Evolutionary conservation across 2,888 invertebrate species (phyloP).

Genomic region (Agrilus biguttatus): DNA sequence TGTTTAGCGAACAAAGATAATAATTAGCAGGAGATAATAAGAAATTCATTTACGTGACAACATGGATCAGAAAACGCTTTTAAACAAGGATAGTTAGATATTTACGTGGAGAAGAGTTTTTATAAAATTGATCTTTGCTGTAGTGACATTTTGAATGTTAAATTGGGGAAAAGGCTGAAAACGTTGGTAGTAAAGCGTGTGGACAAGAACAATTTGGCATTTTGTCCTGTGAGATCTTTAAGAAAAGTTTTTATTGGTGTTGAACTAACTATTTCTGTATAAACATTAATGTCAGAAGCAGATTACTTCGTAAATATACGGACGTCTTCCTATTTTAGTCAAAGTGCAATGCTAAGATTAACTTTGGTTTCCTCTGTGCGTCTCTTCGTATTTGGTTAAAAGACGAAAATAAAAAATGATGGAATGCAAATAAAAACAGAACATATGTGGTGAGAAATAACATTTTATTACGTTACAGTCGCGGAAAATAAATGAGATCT

Average conservation of each 20-base stretch:
- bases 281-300: slow-evolving; percentile 24
- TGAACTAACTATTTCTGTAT: slow-evolving; percentile 24
- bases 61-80: too few species aligned
- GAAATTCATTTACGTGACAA: too few species aligned
- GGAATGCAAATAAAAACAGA: slow-evolving; percentile 36
- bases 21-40: too few species aligned
- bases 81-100: too few species aligned
- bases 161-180: neutral
- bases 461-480: slow-evolving; percentile 23
- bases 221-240: slow-evolving; percentile 34
- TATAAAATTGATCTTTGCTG: too few species aligned
- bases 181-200: slow-evolving; percentile 33
- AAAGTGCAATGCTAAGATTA: slow-evolving; percentile 23
- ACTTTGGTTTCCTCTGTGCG: slow-evolving; percentile 23
- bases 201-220: slow-evolving; percentile 31
- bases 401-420: slow-evolving; percentile 34
- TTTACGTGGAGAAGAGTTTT: too few species aligned
- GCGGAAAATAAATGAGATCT: slow-evolving; percentile 18
- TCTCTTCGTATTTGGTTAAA: slow-evolving; percentile 31
- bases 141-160: too few species aligned
- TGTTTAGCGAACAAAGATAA: too few species aligned
- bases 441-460: slow-evolving; percentile 33
- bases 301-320: slow-evolving; percentile 16
- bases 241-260: slow-evolving; percentile 32
- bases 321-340: slow-evolving; percentile 20